Evolutionary conservation across 2,888 invertebrate genomes (phyloP).

Genomic region (Holacanthella duospinosa): DNA sequence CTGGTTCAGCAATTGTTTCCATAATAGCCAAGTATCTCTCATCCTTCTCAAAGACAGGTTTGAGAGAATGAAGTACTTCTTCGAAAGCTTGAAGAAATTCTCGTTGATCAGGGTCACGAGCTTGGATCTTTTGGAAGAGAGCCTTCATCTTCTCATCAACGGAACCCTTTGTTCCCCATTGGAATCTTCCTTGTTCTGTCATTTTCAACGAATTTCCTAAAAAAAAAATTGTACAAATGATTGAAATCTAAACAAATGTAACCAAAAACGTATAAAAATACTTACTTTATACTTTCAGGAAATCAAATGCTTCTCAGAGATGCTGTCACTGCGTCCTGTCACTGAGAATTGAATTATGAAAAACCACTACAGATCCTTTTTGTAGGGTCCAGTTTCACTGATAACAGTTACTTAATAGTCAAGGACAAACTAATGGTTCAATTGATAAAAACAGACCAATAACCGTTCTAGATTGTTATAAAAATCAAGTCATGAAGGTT

Average conservation of each 20-base stretch:
- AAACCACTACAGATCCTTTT: no score
- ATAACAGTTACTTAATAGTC: background rate
- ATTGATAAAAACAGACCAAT: background rate
- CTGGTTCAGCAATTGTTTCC: slow-evolving; percentile 16
- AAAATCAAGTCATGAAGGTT: background rate
- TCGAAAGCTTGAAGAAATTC: slow-evolving; percentile 12
- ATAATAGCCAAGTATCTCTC: slow-evolving; percentile 11
- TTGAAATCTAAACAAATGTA: no score
- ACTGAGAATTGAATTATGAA: no score
- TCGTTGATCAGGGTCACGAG: slow-evolving; percentile 6
- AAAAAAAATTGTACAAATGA: no score
- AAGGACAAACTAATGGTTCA: background rate
- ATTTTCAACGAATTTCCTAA: background rate
- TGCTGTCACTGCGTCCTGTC: no score
- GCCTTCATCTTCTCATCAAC: slow-evolving; percentile 1
- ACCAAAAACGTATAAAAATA: no score
- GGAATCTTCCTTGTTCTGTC: background rate
- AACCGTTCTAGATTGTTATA: background rate
- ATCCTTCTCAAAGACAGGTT: slow-evolving; percentile 17
- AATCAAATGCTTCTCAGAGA: no score
- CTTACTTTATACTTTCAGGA: no score
- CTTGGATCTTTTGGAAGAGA: slow-evolving; percentile 1
- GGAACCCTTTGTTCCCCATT: background rate
- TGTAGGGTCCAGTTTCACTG: background rate
- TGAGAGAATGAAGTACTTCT: slow-evolving; percentile 12